Evolutionary conservation across 1,140 invertebrate species (phyloP), one percentile per base, ranked within the genome.

Genomic region (Armadillidium nasatum): DNA sequence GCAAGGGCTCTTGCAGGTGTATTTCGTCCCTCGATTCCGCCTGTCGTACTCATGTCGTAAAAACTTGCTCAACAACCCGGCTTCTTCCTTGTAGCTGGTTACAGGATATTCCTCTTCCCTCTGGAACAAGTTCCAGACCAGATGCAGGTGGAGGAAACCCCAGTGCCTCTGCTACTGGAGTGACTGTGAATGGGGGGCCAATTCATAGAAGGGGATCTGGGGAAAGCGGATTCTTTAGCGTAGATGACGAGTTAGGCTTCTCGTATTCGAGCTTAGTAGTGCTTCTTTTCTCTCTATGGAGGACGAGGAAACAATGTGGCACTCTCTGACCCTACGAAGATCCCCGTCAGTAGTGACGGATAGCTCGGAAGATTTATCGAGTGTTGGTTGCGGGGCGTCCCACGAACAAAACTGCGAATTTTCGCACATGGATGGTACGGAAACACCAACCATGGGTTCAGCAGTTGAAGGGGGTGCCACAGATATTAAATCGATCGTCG

Each of bases 161-260:
- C 10, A 50, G 60, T 43, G n/a, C 66, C 15, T 11, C 79, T 22
- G 50, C 50, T 10, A n/a, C 69, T 23, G 82, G 85, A 0, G 84
- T 84, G 45, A 84, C 84, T 13, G 87, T 83, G 85, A 86, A 73
- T 83, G 90, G 1, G 86, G 88, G 68, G 6, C 74, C 77, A 9
- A 74, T 80, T 45, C 80, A 79, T 22, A 74, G 80, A 10, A 86
- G 93, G 11, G 92, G 92, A n/a, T 94, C 92, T 10, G 94, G 93
- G 82, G 93, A 95, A 84, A 93, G 91, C 44, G 93, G 93, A 0
- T 94, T 94, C 82, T 95, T 93, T 86, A 94, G 92, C 77, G 92
- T 91, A 81, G 90, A 92, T 91, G 91, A 81, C 91, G 83, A 81
- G 78, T 82, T 83, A 82, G 79, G 79, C 74, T 76, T 80, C 43